Evolutionary conservation across 1,140 invertebrate genomes (phyloP).

Genomic region (Diachasmimorpha longicaudata): DNA sequence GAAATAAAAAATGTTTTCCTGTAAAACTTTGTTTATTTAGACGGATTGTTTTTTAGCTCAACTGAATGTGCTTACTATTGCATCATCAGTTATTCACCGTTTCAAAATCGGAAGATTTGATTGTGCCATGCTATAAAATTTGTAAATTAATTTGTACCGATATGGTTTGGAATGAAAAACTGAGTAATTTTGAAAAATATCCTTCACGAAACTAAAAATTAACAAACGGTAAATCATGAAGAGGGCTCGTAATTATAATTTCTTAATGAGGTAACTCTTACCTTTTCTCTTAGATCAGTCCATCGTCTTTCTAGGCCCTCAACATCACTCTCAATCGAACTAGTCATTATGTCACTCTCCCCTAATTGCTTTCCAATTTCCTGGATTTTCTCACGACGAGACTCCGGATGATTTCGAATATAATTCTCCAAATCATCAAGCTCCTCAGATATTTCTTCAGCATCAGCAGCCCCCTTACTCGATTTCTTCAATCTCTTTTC

Average conservation of each 20-base stretch:
- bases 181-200: too few species aligned
- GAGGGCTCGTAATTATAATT: too few species aligned
- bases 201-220: too few species aligned
- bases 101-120: too few species aligned
- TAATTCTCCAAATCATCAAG: conserved; percentile 88
- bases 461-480: conserved; percentile 79
- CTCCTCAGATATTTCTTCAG: conserved; percentile 92
- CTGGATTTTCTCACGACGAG: conserved; percentile 76
- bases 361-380: conserved; percentile 77
- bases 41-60: not conserved
- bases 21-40: too few species aligned
- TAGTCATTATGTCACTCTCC: conserved; percentile 78
- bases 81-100: too few species aligned
- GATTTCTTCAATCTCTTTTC: conserved; percentile 79
- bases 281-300: conserved; percentile 72
- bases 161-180: too few species aligned
- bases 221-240: too few species aligned
- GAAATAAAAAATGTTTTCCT: not conserved
- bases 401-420: conserved; percentile 77
- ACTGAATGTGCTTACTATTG: too few species aligned
- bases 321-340: conserved; percentile 74
- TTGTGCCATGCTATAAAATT: too few species aligned
- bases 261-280: conserved; percentile 36
- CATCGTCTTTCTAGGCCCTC: conserved; percentile 72
- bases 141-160: too few species aligned